Evolutionary conservation across 2,113 vertebrate genomes (phyloP).

Genomic region (Anser cygnoides): DNA sequence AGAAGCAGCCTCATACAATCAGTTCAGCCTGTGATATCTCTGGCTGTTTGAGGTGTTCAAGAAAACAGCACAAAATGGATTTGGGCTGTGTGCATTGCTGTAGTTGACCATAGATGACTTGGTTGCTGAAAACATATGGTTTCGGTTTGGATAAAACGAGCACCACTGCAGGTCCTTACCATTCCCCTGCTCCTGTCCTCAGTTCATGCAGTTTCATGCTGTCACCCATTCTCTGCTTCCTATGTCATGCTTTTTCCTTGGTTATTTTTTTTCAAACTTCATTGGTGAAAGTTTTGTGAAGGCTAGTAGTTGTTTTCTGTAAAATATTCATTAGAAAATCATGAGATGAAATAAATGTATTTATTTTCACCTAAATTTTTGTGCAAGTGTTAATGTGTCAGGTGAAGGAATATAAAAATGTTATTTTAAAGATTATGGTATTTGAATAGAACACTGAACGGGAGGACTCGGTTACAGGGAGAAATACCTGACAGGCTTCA

Average conservation of each 20-base stretch:
- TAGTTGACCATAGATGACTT: background rate
- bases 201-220: background rate
- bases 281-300: background rate
- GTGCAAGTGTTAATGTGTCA: background rate
- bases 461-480: background rate
- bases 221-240: background rate
- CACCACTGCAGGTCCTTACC: background rate
- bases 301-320: background rate
- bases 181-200: background rate
- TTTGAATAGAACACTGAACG: background rate
- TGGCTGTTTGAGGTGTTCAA: background rate
- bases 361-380: background rate
- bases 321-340: background rate
- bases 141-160: background rate
- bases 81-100: rapidly evolving
- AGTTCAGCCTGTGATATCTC: background rate
- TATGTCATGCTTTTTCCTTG: background rate
- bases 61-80: background rate
- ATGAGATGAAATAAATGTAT: background rate
- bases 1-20: background rate
- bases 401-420: background rate
- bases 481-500: background rate
- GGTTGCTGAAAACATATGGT: rapidly evolving
- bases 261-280: background rate
- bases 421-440: background rate